These are phyloP conservation scores for Zoanthus solanderi DNA, from an alignment of 92 coral and sea anemone genomes.

Conservation along the genomic window DNA sequence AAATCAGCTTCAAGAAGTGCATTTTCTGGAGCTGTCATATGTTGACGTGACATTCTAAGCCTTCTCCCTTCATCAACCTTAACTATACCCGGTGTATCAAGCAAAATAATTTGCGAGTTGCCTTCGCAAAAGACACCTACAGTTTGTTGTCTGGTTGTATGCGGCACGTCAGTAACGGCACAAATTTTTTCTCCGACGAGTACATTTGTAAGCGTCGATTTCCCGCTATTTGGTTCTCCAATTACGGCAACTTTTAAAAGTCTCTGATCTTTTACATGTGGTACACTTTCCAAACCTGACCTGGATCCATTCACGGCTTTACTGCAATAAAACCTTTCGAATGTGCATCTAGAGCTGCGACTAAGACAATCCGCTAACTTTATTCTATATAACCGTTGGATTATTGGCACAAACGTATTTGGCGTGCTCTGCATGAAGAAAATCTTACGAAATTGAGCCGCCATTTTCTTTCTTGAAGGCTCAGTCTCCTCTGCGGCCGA, in stretches of 20 bases:
- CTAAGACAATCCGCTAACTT: background rate
- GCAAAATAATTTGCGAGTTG: conserved; percentile 76
- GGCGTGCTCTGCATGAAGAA: conserved; percentile 5
- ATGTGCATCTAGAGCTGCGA: background rate
- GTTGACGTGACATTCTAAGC: conserved; percentile 93
- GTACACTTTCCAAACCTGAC: background rate
- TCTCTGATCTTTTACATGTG: conserved; percentile 45
- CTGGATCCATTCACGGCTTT: background rate
- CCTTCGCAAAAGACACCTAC: conserved; percentile 76
- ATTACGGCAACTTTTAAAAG: conserved; percentile 88
- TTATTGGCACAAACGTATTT: background rate
- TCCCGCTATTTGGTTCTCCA: conserved; percentile 97
- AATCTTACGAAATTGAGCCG: background rate
- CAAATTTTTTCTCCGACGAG: conserved; percentile 89
- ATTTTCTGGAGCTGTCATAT: conserved; percentile 86
- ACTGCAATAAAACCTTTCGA: background rate
- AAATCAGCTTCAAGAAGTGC: conserved; percentile 89
- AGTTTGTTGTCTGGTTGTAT: conserved; percentile 91
- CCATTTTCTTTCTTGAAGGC: background rate
- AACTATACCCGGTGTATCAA: conserved; percentile 97
- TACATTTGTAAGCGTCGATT: conserved; percentile 92
- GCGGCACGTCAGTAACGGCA: conserved; percentile 94
- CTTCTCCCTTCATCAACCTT: conserved; percentile 81
- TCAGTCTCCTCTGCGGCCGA: background rate
- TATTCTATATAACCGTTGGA: background rate